Conservation (phyloP, 2,888 invertebrate genomes). For the Acrobasis consociella region DNA sequence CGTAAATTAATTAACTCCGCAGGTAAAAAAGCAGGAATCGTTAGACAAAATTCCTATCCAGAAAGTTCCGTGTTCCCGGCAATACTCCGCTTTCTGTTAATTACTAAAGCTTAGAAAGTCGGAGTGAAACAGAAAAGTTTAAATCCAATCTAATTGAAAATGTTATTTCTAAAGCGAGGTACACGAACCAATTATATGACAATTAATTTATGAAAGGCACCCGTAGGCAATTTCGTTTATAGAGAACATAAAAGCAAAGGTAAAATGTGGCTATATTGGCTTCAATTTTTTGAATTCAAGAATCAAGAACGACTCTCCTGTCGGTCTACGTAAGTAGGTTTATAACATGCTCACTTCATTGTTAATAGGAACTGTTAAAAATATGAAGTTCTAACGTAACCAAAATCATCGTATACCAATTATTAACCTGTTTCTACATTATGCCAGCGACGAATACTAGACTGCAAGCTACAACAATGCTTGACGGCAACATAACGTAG, state of each 20-base stretch:
- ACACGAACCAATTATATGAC: constrained; percentile 15
- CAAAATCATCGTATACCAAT: no score
- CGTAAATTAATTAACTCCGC: constrained; percentile 73
- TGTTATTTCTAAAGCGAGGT: constrained; percentile 25
- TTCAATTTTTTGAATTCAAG: no score
- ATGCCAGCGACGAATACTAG: no score
- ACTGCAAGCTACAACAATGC: no score
- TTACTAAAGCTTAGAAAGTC: constrained; percentile 52
- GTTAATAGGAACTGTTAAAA: no score
- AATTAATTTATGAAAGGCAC: background rate
- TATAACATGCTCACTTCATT: no score
- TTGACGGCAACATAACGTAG: no score
- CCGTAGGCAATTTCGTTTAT: background rate
- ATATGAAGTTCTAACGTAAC: no score
- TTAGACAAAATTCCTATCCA: constrained; percentile 56
- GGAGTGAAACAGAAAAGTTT: constrained; percentile 46
- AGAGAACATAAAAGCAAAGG: background rate
- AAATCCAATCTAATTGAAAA: constrained; percentile 43
- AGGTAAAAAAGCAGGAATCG: constrained; percentile 65
- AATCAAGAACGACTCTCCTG: no score
- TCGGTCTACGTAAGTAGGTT: no score
- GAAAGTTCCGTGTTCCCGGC: constrained; percentile 62
- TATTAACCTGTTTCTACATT: no score
- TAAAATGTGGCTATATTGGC: constrained; percentile 3
- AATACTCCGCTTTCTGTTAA: constrained; percentile 66